phyloP scores from a whole-genome alignment of 2,888 invertebrate species.

The Drosophila phalerata region DNA sequence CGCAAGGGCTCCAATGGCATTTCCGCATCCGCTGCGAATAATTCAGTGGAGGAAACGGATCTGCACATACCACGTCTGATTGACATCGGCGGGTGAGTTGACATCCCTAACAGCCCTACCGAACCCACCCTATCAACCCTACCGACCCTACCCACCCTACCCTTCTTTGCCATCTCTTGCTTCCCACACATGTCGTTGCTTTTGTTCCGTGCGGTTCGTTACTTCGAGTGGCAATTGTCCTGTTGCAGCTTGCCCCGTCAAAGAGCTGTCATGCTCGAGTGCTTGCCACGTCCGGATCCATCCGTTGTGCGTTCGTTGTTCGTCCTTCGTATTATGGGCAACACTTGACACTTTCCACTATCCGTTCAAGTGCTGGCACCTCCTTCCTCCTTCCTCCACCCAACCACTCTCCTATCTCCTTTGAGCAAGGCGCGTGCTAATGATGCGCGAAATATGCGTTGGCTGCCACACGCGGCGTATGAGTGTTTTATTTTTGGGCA shows the following conservation, averaged over 20 bases:
- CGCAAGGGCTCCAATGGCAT: slow-evolving; percentile 57
- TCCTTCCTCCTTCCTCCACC: background rate
- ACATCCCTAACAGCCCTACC: slow-evolving; percentile 4
- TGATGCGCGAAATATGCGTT: slow-evolving; percentile 83
- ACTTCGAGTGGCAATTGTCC: slow-evolving; percentile 79
- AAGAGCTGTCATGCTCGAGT: slow-evolving; percentile 80
- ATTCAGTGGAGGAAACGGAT: slow-evolving; percentile 86
- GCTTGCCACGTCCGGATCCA: slow-evolving; percentile 50
- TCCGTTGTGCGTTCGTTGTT: slow-evolving; percentile 46
- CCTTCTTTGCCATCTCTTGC: background rate
- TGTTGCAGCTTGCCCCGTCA: slow-evolving; percentile 66
- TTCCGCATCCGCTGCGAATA: slow-evolving; percentile 60
- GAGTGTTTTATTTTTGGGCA: slow-evolving; percentile 73
- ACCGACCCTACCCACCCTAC: background rate
- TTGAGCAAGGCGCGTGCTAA: slow-evolving; percentile 72
- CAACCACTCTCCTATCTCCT: background rate
- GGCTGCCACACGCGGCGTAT: slow-evolving; percentile 41
- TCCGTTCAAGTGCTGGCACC: slow-evolving; percentile 50
- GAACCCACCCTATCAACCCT: too few relatives aligned
- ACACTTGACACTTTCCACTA: slow-evolving; percentile 83
- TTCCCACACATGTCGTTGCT: slow-evolving; percentile 27
- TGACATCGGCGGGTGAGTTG: slow-evolving; percentile 88
- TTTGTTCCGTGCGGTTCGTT: slow-evolving; percentile 79
- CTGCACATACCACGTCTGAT: slow-evolving; percentile 89
- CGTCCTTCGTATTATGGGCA: slow-evolving; percentile 75